Evolutionary conservation across 2,888 invertebrate species (phyloP), one percentile per base, ranked within the genome.

Genomic region (Eutolmus rufibarbis): DNA sequence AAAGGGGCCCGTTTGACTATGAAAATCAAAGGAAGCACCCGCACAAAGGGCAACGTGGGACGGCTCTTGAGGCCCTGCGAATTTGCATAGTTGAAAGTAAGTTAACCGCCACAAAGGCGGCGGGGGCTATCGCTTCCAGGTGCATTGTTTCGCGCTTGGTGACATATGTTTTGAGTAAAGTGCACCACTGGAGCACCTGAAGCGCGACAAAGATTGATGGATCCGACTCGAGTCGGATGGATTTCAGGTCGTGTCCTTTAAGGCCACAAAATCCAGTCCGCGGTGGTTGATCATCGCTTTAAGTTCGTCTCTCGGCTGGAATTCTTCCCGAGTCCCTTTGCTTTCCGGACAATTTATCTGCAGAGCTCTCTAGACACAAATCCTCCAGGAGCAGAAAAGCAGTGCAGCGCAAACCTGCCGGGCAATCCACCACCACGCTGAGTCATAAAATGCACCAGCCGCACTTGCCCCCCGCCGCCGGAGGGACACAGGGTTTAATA

Each of bases 81-180:
- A 78, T 78, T 78, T 78, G 78, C 43, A 78, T 78, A 78, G 23
- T 46, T 23, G 43, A 40, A 78, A 78, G 78, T 78, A 78, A 78
- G 78, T 78, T 16, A 78, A 23, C 23, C 43, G 23, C 43, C 43
- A 43, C 19, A 16, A 78, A 2, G 77, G 76, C 12, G 34, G 40
- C 37, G 8, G 77, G 43, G 5, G 40, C 14, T 43, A 28, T 4
- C 23, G 23, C 23, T 9, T 19, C 23, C 78, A 40, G 78, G 12
- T 23, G 78, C 43, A 43, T 78, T 78, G 37, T 43, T 23, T 78
- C 23, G 78, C 78, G 43, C 23, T 23, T 1, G 4, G 19, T 43
- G 40, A 37, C 43, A 66, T 14, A 23, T 66, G 66, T 66, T 66
- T 28, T 66, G 23, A 66, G 28, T 19, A 9, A 66, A 66, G 9